Evolutionary conservation across 2,113 vertebrate genomes (phyloP).

Genomic region (Alligator mississippiensis): DNA sequence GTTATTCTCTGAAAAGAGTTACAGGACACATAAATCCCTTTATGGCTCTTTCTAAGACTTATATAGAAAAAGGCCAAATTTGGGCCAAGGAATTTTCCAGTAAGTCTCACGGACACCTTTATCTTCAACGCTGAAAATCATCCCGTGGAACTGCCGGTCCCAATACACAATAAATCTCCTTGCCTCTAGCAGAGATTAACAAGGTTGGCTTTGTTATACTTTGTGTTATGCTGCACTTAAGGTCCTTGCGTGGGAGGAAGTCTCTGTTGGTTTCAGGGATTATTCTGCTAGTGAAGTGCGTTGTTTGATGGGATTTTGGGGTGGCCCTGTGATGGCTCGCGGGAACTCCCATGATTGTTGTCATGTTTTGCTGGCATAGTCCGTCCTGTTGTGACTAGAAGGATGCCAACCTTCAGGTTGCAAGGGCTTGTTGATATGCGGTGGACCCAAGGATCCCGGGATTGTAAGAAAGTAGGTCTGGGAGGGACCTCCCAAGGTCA

Average conservation of each 20-base stretch:
- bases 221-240: neutral
- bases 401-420: neutral
- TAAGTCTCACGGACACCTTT: neutral
- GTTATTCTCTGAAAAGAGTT: neutral
- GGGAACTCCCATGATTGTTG: neutral
- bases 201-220: neutral
- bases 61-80: neutral
- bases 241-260: neutral
- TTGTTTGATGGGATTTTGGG: neutral
- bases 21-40: neutral
- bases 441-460: neutral
- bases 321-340: neutral
- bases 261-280: neutral
- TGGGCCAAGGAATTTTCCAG: neutral
- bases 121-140: neutral
- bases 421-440: neutral
- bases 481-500: no score
- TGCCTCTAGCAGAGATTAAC: neutral
- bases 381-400: neutral
- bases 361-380: no score
- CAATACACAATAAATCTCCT: neutral
- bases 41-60: accelerated
- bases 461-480: no score
- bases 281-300: neutral
- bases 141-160: neutral